A percentile compares a stretch with the other conserved stretches of the same genome.
These are phyloP conservation scores for Poecile atricapillus DNA, from an alignment of 2,113 vertebrate species.

Conservation along the genomic window DNA sequence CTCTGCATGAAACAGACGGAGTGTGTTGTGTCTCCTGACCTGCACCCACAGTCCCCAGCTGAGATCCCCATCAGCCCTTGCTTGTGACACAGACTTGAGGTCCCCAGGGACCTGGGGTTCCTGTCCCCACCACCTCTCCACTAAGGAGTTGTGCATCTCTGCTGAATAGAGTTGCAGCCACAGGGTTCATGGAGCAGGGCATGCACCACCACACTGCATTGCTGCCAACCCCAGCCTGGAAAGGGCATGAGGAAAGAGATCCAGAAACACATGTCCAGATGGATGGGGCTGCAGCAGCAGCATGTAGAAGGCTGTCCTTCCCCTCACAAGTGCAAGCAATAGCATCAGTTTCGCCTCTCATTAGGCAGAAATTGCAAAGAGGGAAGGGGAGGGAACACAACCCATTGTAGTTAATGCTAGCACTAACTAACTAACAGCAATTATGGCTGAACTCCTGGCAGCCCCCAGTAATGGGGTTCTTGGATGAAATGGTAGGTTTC, in stretches of 20 bases:
- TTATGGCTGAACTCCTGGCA: background rate
- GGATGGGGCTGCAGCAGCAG: background rate
- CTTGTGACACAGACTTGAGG: background rate
- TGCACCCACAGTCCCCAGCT: background rate
- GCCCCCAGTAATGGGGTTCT: background rate
- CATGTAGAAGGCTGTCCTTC: background rate
- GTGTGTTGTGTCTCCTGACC: fast-evolving
- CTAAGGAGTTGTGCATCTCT: background rate
- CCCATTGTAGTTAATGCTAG: background rate
- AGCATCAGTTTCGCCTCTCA: background rate
- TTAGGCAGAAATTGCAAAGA: background rate
- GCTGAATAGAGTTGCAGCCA: background rate
- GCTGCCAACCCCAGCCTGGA: background rate
- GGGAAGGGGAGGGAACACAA: background rate
- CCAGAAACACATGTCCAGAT: background rate
- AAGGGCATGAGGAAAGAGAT: background rate
- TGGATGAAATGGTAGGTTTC: background rate
- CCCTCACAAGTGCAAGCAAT: background rate
- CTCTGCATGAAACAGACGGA: fast-evolving
- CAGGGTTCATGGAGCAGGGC: background rate
- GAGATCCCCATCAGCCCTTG: fast-evolving
- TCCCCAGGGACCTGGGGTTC: background rate
- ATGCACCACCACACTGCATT: background rate
- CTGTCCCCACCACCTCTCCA: background rate
- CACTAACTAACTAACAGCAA: background rate